A percentile compares a stretch with the other conserved stretches of the same genome.
Evolutionary conservation across 2,797 vertebrate species (phyloP).

Genomic region (Onychomys leucogaster): DNA sequence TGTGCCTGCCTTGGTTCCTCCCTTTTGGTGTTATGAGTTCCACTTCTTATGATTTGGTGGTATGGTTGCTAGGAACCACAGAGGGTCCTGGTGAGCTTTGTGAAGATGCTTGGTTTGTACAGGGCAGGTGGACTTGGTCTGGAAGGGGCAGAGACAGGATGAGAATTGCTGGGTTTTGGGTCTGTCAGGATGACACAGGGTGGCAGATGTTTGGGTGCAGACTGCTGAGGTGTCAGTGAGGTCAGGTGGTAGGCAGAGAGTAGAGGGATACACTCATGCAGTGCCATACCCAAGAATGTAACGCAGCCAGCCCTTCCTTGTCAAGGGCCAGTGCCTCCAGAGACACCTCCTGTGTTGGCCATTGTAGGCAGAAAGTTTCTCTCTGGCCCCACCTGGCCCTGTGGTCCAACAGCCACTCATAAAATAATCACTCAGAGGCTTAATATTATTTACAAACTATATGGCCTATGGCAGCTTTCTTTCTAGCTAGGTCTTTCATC

Average conservation of each 20-base stretch:
- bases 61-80: background rate
- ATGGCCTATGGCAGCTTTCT: no score
- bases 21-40: background rate
- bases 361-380: no score
- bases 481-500: no score
- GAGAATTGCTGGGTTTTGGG: background rate
- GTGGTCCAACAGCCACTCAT: no score
- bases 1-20: constrained; percentile 1
- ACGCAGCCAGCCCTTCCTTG: background rate
- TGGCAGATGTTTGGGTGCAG: constrained; percentile 23
- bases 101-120: background rate
- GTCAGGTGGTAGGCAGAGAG: background rate
- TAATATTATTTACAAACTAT: no score
- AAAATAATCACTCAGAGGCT: no score
- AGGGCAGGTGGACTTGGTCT: background rate
- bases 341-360: background rate
- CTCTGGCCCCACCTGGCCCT: no score
- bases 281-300: background rate
- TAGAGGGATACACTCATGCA: background rate
- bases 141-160: background rate
- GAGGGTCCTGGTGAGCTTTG: background rate
- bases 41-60: background rate
- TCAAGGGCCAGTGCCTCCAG: background rate
- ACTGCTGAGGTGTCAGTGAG: background rate
- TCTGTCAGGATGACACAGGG: background rate